These are phyloP conservation scores for Orbicella faveolata DNA, from an alignment of 64 coral and sea anemone species.

Conservation along the genomic window DNA sequence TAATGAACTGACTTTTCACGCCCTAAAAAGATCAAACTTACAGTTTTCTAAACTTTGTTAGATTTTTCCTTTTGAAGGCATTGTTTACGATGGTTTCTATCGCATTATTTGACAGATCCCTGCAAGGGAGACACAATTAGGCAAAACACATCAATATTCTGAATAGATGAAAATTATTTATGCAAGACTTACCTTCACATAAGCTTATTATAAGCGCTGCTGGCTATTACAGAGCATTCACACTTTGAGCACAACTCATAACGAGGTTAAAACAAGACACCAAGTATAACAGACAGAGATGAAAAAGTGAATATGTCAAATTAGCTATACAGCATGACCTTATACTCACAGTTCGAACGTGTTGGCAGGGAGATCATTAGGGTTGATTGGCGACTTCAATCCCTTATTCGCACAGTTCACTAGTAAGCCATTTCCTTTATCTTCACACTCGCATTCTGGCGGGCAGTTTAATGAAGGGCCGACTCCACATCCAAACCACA, in stretches of 20 bases:
- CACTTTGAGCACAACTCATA: too few species aligned
- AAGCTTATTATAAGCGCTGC: too few species aligned
- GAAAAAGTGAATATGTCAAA: too few species aligned
- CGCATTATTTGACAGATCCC: slow-evolving; percentile 47
- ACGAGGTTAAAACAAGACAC: not conserved
- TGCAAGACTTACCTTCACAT: too few species aligned
- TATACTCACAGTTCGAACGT: slow-evolving; percentile 3
- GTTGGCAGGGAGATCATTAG: slow-evolving; percentile 6
- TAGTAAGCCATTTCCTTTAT: not conserved
- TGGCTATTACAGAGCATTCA: too few species aligned
- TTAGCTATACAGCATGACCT: too few species aligned
- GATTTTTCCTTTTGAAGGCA: slow-evolving; percentile 40
- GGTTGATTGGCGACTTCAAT: not conserved
- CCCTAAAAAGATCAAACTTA: slow-evolving; percentile 9
- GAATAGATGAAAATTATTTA: not conserved
- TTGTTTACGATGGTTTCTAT: slow-evolving; percentile 23
- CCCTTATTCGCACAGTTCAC: slow-evolving; percentile 4
- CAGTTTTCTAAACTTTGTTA: slow-evolving; percentile 36
- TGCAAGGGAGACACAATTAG: not conserved
- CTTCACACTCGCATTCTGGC: not conserved
- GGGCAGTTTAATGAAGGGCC: not conserved
- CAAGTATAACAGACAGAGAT: not conserved
- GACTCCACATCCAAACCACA: slow-evolving; percentile 21
- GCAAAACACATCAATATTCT: not conserved
- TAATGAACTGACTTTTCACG: not conserved